A percentile compares a stretch with the other conserved stretches of the same genome.
Evolutionary conservation across 2,888 invertebrate species (phyloP).

Genomic region (Formica aserva): DNA sequence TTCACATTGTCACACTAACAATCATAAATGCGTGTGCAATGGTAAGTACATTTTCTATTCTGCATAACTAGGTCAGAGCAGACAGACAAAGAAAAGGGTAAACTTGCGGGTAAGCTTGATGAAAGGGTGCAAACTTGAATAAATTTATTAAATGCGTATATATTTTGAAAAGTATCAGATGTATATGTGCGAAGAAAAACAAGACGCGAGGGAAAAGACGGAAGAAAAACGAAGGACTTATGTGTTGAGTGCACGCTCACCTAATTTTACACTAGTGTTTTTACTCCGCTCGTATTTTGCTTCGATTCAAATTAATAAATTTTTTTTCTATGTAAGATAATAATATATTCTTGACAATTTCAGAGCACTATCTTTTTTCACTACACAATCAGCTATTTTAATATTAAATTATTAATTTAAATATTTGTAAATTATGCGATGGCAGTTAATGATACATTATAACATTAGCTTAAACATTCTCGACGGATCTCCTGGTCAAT

Average conservation of each 20-base stretch:
- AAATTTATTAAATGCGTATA: neutral
- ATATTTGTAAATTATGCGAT: neutral
- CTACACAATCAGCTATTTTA: neutral
- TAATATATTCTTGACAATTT: neutral
- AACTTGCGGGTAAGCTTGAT: neutral
- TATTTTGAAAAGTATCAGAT: neutral
- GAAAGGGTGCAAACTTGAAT: neutral
- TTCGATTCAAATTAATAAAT: neutral
- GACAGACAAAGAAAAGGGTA: neutral
- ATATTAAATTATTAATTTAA: constrained; percentile 8
- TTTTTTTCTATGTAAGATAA: neutral
- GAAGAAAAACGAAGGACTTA: constrained; percentile 28
- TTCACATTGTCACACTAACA: neutral
- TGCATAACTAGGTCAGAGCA: neutral
- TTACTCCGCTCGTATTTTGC: constrained; percentile 19
- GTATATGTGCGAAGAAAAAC: neutral
- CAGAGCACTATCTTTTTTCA: neutral
- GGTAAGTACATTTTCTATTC: neutral
- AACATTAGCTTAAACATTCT: neutral
- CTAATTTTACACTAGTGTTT: constrained; percentile 27
- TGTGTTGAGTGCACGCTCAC: constrained; percentile 29
- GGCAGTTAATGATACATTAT: neutral
- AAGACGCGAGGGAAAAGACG: neutral
- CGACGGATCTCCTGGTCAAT: neutral
- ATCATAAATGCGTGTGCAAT: neutral